These are phyloP conservation scores for Papilio gigon DNA, from an alignment of 2,888 invertebrate genomes.

Conservation along the genomic window DNA sequence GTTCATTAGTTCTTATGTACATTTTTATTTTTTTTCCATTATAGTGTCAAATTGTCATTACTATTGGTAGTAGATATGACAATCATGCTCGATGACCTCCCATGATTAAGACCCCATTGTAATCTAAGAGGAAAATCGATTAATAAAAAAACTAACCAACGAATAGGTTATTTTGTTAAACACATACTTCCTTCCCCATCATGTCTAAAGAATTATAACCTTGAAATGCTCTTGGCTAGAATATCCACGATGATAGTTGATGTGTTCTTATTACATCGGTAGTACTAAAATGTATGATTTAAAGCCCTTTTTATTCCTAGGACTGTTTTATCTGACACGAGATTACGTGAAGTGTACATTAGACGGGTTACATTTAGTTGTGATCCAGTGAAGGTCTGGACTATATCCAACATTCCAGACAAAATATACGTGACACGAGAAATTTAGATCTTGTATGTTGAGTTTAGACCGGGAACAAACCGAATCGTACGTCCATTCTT, in stretches of 20 bases:
- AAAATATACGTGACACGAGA: slow-evolving; percentile 44
- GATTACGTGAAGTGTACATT: slow-evolving; percentile 37
- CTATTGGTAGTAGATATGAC: not conserved
- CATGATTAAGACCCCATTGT: slow-evolving; percentile 3
- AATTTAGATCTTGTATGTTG: slow-evolving; percentile 23
- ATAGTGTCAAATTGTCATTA: too few relatives aligned
- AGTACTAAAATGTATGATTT: slow-evolving; percentile 8
- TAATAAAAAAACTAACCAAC: slow-evolving; percentile 7
- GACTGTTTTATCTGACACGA: slow-evolving; percentile 18
- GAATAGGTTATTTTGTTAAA: slow-evolving; percentile 13
- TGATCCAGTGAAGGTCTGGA: slow-evolving; percentile 54
- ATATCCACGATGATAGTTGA: not conserved
- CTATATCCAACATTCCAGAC: slow-evolving; percentile 56
- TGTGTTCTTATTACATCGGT: not conserved
- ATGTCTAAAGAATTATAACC: slow-evolving; percentile 10
- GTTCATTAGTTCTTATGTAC: too few relatives aligned
- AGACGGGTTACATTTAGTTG: slow-evolving; percentile 49
- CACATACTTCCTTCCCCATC: slow-evolving; percentile 24
- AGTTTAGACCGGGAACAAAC: slow-evolving; percentile 18
- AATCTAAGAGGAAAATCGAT: slow-evolving; percentile 15
- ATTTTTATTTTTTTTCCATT: too few relatives aligned
- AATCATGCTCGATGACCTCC: not conserved
- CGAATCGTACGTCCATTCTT: slow-evolving; percentile 1
- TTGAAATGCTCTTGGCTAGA: slow-evolving; percentile 11
- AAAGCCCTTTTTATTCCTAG: slow-evolving; percentile 15